Evolutionary conservation across 2,113 vertebrate genomes (phyloP), one percentile per base, ranked within the genome.

Genomic region (Reinhardtius hippoglossoides): DNA sequence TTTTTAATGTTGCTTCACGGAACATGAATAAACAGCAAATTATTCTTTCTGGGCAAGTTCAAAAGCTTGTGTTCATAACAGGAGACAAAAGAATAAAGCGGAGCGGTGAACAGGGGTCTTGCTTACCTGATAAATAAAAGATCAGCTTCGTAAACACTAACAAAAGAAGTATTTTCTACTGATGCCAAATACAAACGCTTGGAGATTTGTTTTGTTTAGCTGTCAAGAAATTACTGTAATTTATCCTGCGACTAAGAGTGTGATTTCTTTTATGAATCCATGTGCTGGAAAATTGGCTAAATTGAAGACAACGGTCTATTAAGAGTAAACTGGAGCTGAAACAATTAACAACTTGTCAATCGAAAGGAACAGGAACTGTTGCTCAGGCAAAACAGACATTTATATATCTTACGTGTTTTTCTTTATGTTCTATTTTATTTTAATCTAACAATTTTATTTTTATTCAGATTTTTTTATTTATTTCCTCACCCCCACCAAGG

Each of bases 71-170:
- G 72, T 74, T 89, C 27, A 20, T 81, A 66, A 86, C 60, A 48
- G 59, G 26, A 42, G 35, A 76, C 67, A 56, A 69, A 46, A 67
- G 59, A 77, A 74, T n/a, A 74, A 67, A 82, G 65, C 26, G 21
- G 65, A 37, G 37, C 46, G 1, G 37, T 15, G 60, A 76, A 67
- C 27, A 18, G 42, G 55, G 74, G 57, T 78, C 46, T 67, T 46
- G 58, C 67, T 58, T 44, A 61, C 55, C 66, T 73, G 74, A 78
- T 83, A 83, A 87, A 83, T 76, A 81, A 86, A 87, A 80, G 65
- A 85, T 77, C 61, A 21, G 64, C 65, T 74, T 74, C 77, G 59
- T 62, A 81, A 77, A 77, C 42, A 16, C n/a, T 9, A 44, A 65
- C 62, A 72, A 78, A 83, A 74, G 64, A 60, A 56, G 64, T 13